Evolutionary conservation across 2,113 vertebrate genomes (phyloP).

Genomic region (Microtus oregoni): DNA sequence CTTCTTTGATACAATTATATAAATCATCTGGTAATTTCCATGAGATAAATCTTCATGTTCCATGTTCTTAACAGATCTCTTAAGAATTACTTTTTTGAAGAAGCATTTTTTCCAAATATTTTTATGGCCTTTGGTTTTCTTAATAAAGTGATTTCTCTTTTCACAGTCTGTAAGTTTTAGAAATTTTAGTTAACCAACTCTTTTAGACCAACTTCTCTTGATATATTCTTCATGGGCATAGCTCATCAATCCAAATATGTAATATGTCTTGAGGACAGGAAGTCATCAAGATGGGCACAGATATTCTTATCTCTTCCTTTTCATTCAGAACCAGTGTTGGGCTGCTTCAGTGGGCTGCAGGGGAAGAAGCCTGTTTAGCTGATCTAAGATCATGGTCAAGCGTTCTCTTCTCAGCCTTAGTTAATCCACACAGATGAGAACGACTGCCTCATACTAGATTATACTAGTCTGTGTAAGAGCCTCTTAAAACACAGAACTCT

Average conservation of each 20-base stretch:
- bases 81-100: neutral
- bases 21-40: neutral
- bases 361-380: neutral
- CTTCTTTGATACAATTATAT: neutral
- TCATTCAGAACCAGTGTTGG: neutral
- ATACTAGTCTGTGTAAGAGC: neutral
- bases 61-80: neutral
- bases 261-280: neutral
- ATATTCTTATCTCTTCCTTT: neutral
- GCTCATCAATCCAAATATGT: neutral
- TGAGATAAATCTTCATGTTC: neutral
- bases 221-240: neutral
- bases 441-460: too few relatives aligned
- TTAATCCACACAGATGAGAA: neutral
- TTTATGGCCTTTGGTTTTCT: constrained; percentile 30
- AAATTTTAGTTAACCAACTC: constrained; percentile 18
- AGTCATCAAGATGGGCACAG: neutral
- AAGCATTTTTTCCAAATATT: neutral
- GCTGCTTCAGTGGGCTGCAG: neutral
- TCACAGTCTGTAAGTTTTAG: neutral
- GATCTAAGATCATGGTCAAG: neutral
- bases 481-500: neutral
- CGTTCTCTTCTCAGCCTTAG: neutral
- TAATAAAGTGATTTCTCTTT: constrained; percentile 11
- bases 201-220: constrained; percentile 20